Base-by-base conservation (phyloP, 2,113 vertebrate genomes). In the Gila orcuttii region DNA sequence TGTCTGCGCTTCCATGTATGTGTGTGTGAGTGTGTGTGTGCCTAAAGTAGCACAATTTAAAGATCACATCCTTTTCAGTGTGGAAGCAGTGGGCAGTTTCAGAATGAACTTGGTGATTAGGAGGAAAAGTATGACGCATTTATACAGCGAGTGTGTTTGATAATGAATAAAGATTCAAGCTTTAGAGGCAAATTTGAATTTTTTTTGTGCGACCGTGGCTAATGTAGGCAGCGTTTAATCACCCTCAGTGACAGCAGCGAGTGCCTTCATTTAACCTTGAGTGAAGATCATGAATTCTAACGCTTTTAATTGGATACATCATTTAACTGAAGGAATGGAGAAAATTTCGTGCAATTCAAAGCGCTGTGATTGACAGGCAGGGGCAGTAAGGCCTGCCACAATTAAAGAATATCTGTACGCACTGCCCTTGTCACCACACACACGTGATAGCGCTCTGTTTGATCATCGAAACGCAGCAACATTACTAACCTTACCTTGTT, bases 191-290 rank as follows among this genome's bases (percentile, higher is more conserved):
- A 97, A 97, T 97, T 98, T 97, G 95, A 97, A 97, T 98, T 98
- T 98, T 96, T 82, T 96, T 42, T 92, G 95, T 96, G 95, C 95
- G 97, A 98, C 98, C 97, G 97, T 98, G 97, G 95, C 96, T 95
- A 96, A 97, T 97, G 96, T 96, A 96, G 97, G 96, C 97, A 96
- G 97, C 97, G 96, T 98, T 99, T 99, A 99, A 99, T 99, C 98
- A 99, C 98, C 97, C 86, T 98, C 95, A 95, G 96, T 99, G 98
- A 99, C 98, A 99, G 97, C 96, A 98, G 95, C 97, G 99, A 99
- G 97, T 97, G 98, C 98, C 99, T 99, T 99, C 98, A 98, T 99
- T 99, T 99, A 99, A 99, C 98, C 98, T 99, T 99, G 97, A 98
- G 97, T 99, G 98, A 97, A 99, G 97, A 99, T 98, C 97, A 97